Evolutionary conservation across 2,797 vertebrate species (phyloP).

Genomic region (Danio choprae): DNA sequence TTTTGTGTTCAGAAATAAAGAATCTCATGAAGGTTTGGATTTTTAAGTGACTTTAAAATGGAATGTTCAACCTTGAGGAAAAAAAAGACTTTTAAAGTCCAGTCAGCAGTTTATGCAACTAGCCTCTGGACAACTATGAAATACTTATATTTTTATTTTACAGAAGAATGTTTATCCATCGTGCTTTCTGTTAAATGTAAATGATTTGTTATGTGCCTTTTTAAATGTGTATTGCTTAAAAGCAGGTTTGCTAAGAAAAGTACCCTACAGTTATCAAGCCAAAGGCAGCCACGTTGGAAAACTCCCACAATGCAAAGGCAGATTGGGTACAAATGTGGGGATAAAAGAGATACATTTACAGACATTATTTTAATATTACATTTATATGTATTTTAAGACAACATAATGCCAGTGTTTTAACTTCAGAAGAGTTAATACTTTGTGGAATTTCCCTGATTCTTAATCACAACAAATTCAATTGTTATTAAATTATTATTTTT

Average conservation of each 20-base stretch:
- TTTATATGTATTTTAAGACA: background rate
- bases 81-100: no score
- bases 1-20: no score
- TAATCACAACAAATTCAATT: no score
- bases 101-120: no score
- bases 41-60: no score
- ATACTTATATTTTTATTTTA: background rate
- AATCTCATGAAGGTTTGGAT: no score
- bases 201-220: background rate
- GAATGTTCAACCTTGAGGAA: no score
- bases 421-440: no score
- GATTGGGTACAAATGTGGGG: background rate
- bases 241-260: slow-evolving; percentile 1
- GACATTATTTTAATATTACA: background rate
- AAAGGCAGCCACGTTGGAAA: background rate
- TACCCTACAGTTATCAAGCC: background rate
- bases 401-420: no score
- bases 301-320: background rate
- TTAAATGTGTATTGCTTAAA: background rate
- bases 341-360: background rate
- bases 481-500: no score
- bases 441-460: no score
- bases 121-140: background rate
- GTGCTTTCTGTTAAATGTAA: background rate
- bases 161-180: background rate